Percentiles rank a stretch among this genome's conserved stretches.
Evolutionary conservation across 2,113 vertebrate genomes (phyloP).

Genomic region (Salminus brasiliensis): DNA sequence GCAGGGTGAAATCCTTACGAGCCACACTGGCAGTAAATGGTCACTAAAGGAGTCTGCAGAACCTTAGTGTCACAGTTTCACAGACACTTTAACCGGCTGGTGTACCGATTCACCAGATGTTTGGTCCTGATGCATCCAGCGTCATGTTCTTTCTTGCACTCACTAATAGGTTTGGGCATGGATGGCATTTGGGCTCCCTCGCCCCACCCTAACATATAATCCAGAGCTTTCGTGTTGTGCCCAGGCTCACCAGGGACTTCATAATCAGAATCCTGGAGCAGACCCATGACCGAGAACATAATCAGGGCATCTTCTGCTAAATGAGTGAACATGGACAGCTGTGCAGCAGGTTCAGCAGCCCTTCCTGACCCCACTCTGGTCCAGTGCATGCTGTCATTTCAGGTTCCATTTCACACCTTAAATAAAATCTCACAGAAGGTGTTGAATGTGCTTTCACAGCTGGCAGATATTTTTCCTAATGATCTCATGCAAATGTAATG

Average conservation of each 20-base stretch:
- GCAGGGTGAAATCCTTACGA: neutral
- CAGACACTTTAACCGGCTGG: neutral
- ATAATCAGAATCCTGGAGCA: slow-evolving; percentile 24
- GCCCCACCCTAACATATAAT: slow-evolving; percentile 22
- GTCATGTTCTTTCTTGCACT: neutral
- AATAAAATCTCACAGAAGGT: neutral
- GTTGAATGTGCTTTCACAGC: neutral
- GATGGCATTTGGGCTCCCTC: slow-evolving; percentile 20
- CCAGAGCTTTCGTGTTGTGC: slow-evolving; percentile 14
- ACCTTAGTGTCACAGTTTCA: neutral
- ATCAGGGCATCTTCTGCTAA: neutral
- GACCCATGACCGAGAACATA: neutral
- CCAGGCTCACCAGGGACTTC: slow-evolving; percentile 11
- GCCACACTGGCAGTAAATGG: neutral
- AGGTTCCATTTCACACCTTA: neutral
- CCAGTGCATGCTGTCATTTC: neutral
- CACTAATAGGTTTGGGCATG: slow-evolving; percentile 19
- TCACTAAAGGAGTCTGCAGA: neutral
- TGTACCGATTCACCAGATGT: neutral
- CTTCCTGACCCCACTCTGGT: neutral
- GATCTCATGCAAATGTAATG: neutral
- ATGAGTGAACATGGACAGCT: neutral
- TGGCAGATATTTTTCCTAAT: neutral
- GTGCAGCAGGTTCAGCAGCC: slow-evolving; percentile 13
- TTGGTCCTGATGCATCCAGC: slow-evolving; percentile 11